Evolutionary conservation across 37 sponge, comb jelly and placozoan species (phyloP).

Genomic region (Spongilla lacustris): DNA sequence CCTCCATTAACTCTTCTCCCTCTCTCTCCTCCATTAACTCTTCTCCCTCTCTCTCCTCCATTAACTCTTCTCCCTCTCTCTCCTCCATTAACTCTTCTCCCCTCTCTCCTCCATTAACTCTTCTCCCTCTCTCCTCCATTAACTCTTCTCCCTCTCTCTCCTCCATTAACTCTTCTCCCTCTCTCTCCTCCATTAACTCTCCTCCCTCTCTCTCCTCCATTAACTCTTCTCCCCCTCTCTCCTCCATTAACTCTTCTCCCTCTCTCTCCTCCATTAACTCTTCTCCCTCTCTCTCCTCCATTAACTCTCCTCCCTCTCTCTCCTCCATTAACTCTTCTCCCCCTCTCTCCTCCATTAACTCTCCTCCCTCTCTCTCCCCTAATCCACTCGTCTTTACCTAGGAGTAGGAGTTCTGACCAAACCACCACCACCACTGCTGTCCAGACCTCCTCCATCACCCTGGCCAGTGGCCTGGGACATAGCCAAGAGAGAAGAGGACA

Average conservation of each 20-base stretch:
- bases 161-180: background rate
- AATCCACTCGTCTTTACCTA: background rate
- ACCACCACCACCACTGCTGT: background rate
- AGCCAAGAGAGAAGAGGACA: background rate
- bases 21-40: too few relatives aligned
- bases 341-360: background rate
- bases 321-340: background rate
- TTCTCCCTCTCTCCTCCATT: background rate
- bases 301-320: background rate
- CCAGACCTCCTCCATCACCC: background rate
- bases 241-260: background rate
- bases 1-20: too few relatives aligned
- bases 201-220: background rate
- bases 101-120: background rate
- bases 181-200: background rate
- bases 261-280: background rate
- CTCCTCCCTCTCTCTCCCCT: background rate
- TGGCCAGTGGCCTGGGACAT: background rate
- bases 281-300: too few relatives aligned
- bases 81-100: too few relatives aligned
- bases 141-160: background rate
- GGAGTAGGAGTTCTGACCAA: background rate
- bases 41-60: too few relatives aligned
- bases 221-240: background rate
- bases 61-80: too few relatives aligned